phyloP scores from a whole-genome alignment of 2,113 vertebrate species.

The Psophia crepitans region DNA sequence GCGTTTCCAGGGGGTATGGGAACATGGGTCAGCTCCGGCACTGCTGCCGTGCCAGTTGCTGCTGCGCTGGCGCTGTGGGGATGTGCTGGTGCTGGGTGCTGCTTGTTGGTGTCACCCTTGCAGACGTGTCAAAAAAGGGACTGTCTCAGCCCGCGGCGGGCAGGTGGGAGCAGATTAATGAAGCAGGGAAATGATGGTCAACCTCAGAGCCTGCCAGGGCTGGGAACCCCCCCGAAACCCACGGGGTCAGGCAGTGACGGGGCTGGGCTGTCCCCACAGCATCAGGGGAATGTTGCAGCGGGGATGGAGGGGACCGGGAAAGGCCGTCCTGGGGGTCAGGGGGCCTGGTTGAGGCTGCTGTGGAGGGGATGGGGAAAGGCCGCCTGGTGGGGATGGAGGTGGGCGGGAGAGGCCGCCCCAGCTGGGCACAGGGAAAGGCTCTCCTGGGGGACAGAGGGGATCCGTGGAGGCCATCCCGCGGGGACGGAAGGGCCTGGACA shows the following conservation, averaged over 20 bases:
- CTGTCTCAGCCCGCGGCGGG: accelerated
- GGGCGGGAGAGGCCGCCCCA: neutral
- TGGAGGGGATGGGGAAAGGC: neutral
- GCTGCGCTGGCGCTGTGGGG: accelerated
- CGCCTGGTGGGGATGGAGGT: neutral
- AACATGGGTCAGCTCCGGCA: accelerated
- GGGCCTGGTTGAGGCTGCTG: neutral
- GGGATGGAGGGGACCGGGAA: neutral
- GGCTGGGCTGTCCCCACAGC: accelerated
- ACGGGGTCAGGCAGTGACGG: accelerated
- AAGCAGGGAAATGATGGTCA: too few relatives aligned
- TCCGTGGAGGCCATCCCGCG: too few relatives aligned
- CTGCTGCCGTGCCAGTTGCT: neutral
- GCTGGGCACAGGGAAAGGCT: neutral
- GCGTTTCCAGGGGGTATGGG: neutral
- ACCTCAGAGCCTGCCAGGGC: accelerated
- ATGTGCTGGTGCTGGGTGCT: accelerated
- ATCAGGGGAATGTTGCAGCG: accelerated
- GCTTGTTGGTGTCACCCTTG: neutral
- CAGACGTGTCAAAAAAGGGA: neutral
- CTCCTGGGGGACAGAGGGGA: too few relatives aligned
- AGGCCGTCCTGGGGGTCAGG: neutral
- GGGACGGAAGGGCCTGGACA: too few relatives aligned
- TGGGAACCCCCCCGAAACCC: neutral
- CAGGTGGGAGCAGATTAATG: accelerated